Evolutionary conservation across 2,888 invertebrate species (phyloP), one percentile per base, ranked within the genome.

Genomic region (Microplitis deprimator): DNA sequence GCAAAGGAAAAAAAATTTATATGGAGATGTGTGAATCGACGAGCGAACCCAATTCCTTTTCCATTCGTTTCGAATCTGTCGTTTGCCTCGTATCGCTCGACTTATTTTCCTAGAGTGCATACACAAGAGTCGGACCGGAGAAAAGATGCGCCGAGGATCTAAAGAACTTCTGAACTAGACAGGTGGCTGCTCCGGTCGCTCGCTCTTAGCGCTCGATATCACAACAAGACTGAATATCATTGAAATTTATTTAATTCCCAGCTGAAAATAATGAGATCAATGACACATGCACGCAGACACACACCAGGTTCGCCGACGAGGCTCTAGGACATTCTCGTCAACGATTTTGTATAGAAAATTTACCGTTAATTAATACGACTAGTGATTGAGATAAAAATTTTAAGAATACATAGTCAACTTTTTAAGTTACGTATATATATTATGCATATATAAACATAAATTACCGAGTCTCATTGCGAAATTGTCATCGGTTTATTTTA

Each of bases 41-140:
- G 73, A 71, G 71, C 68, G 75, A 77, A 77, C 75, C 60, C 77
- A 76, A 78, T 79, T 72, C 77, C 76, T 77, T 77, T 79, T 65
- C 73, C 76, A 77, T 79, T 79, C 78, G 75, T 68, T 79, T 77
- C 69, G 77, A 79, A 76, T 60, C 76, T 77, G 77, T 74, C 78
- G 79, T 79, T 78, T 76, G 75, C 77, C 78, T 80, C 79, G 50
- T 50, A 50, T 13, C 13, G 75, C 78, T 80, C 79, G 79, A 77
- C 79, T 81, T 81, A 79, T 81, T 79, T 79, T 80, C 79, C 79
- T 75, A 77, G 61, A 61, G 68, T 77, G 62, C 67, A 77, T 77
- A 77, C 74, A 79, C 74, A 79, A 79, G 75, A 29, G 77, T 77
- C 76, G 79, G 73, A 75, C 65, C 67, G 75, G 62, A 76, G 75